phyloP scores from a whole-genome alignment of 1,140 invertebrate genomes.

The Lasioglossum albipes region DNA sequence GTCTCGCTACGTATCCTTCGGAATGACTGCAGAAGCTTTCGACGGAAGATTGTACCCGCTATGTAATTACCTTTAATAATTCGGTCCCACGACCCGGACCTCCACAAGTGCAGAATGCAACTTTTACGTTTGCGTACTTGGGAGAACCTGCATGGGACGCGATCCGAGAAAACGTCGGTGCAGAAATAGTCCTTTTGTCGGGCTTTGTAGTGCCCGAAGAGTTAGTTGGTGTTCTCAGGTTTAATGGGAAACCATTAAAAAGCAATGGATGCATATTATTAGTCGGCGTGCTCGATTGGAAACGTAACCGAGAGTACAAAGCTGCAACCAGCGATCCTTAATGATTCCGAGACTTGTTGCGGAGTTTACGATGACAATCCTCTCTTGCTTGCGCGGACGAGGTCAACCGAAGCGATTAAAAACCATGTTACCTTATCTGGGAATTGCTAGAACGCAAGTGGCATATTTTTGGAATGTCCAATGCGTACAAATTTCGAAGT shows the following conservation, averaged over 20 bases:
- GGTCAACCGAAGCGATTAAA: constrained; percentile 17
- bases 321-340: constrained; percentile 6
- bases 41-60: neutral
- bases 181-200: no score
- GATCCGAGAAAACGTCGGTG: no score
- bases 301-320: neutral
- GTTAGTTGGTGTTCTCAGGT: no score
- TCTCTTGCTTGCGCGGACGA: neutral
- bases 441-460: no score
- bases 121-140: no score
- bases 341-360: neutral
- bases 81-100: neutral
- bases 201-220: no score
- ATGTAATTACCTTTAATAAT: constrained; percentile 1
- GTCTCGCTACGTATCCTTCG: neutral
- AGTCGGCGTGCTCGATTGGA: neutral
- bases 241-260: constrained; percentile 6
- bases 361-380: constrained; percentile 1
- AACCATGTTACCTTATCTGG: neutral
- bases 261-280: constrained; percentile 15
- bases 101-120: neutral
- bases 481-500: no score
- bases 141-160: no score
- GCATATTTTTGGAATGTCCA: no score
- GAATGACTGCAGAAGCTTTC: neutral